phyloP scores from a whole-genome alignment of 2,113 vertebrate species.

The Notothenia rossii region DNA sequence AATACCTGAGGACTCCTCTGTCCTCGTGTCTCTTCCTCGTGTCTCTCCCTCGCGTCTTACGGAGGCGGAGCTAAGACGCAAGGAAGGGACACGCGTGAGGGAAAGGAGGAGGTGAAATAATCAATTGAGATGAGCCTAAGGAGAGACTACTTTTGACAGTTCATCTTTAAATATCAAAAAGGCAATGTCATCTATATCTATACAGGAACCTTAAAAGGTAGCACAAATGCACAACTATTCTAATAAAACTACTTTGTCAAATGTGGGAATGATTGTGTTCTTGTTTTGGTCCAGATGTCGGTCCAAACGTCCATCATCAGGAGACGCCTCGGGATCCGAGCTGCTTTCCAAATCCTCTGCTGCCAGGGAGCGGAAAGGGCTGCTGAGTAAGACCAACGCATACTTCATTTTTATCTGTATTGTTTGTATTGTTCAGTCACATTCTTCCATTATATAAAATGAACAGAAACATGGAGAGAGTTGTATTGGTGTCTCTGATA shows the following conservation, averaged over 20 bases:
- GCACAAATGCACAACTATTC: not conserved
- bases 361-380: constrained; percentile 38
- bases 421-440: no score
- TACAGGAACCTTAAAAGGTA: no score
- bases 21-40: no score
- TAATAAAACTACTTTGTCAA: not conserved
- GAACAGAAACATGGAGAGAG: not conserved
- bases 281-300: constrained; percentile 86
- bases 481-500: constrained; percentile 53
- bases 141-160: no score
- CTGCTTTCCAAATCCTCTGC: constrained; percentile 92
- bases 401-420: not conserved
- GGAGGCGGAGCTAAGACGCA: no score
- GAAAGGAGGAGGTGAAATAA: no score
- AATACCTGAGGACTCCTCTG: no score
- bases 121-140: no score
- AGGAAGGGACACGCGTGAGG: no score
- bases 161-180: not conserved
- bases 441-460: not conserved
- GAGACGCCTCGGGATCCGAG: constrained; percentile 91
- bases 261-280: not conserved
- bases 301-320: constrained; percentile 93
- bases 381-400: constrained; percentile 48
- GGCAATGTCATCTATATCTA: not conserved
- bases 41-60: no score